A percentile compares a stretch with the other conserved stretches of the same genome.
Conservation (phyloP, 1,140 invertebrate genomes). For the Aphelinus atriplicis region DNA sequence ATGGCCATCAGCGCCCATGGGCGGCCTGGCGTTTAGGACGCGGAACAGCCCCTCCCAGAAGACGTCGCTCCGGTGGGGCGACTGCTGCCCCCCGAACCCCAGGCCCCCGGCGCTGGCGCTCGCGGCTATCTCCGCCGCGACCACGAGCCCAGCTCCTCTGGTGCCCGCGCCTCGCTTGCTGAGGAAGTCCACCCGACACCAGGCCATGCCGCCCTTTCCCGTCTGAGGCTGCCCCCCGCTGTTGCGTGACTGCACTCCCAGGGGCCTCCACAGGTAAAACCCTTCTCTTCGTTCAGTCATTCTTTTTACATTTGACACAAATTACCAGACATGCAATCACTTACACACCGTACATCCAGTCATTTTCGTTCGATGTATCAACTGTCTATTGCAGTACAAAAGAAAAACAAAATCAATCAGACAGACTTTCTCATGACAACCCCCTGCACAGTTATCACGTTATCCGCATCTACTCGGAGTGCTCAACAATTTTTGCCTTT, state of each 20-base stretch:
- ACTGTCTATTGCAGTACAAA: no score
- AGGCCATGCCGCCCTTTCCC: constrained; percentile 38
- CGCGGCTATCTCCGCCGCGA: constrained; percentile 53
- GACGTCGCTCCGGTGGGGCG: constrained; percentile 93
- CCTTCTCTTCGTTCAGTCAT: no score
- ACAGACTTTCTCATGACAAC: no score
- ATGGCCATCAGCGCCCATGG: constrained; percentile 81
- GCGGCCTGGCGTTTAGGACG: constrained; percentile 91
- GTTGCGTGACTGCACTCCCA: constrained; percentile 63
- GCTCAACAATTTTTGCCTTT: no score
- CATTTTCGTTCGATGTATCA: no score
- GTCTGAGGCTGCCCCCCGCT: constrained; percentile 65
- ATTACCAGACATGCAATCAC: no score
- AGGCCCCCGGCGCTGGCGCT: constrained; percentile 56
- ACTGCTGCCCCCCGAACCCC: constrained; percentile 76
- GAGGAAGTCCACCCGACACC: constrained; percentile 11
- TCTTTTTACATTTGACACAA: no score
- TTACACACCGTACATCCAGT: no score
- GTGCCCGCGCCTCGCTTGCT: not conserved
- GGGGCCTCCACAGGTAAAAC: constrained; percentile 57
- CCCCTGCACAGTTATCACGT: no score
- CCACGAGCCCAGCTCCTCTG: constrained; percentile 43
- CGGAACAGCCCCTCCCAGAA: constrained; percentile 95
- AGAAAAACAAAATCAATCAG: no score
- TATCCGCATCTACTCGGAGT: no score